phyloP scores from a whole-genome alignment of 64 coral and sea anemone species.

The Catalaphyllia jardinei region DNA sequence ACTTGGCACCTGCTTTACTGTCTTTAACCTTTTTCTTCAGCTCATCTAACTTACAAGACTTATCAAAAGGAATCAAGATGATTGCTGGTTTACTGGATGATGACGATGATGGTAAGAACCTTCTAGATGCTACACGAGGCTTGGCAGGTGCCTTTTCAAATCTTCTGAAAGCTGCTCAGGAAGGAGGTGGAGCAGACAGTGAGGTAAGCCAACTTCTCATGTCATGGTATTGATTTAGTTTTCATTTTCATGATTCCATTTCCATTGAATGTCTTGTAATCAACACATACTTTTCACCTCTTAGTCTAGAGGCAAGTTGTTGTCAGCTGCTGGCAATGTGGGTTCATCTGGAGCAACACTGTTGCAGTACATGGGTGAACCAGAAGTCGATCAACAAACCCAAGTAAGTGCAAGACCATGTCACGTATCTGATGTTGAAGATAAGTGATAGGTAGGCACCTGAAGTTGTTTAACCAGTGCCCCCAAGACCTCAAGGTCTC shows the following conservation, averaged over 20 bases:
- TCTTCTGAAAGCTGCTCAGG: conserved; percentile 96
- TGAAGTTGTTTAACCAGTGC: too few species aligned
- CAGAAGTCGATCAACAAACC: conserved; percentile 90
- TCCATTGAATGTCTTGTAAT: too few species aligned
- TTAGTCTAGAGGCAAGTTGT: conserved; percentile 66
- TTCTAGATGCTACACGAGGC: conserved; percentile 78
- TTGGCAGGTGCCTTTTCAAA: conserved; percentile 91
- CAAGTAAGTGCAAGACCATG: conserved; percentile 39
- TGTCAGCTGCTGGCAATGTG: conserved; percentile 83
- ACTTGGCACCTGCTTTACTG: background rate
- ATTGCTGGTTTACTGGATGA: conserved; percentile 92
- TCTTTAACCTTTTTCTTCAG: conserved; percentile 21
- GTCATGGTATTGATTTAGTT: too few species aligned
- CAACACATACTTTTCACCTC: background rate
- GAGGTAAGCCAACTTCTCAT: conserved; percentile 17
- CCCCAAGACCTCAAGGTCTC: too few species aligned
- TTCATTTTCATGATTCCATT: too few species aligned
- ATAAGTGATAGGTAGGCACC: too few species aligned
- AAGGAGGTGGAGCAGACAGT: conserved; percentile 47
- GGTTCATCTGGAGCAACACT: conserved; percentile 82
- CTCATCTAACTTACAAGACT: conserved; percentile 90
- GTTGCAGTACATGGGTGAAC: conserved; percentile 93
- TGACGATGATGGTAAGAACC: conserved; percentile 85
- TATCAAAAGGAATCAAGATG: conserved; percentile 98
- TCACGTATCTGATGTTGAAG: too few species aligned